These are phyloP conservation scores for Brachyistius frenatus DNA, from an alignment of 2,113 vertebrate species.

Conservation along the genomic window DNA sequence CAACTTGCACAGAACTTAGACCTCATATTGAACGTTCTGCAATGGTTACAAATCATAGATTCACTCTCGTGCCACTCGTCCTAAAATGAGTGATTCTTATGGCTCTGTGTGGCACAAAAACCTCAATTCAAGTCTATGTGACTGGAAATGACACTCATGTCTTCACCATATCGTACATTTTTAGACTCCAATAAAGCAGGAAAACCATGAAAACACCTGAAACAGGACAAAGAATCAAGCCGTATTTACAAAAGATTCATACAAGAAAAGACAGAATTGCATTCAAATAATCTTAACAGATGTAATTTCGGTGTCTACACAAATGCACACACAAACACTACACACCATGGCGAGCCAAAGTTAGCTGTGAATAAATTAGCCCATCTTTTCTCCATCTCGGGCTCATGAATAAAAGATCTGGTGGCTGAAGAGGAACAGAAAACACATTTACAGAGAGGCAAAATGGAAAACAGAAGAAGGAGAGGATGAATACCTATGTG, in stretches of 20 bases:
- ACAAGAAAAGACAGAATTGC: conserved; percentile 40
- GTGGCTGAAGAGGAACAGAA: conserved; percentile 78
- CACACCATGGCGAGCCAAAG: conserved; percentile 62
- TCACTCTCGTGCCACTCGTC: not conserved
- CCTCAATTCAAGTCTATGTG: not conserved
- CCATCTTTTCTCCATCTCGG: conserved; percentile 74
- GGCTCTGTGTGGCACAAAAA: not conserved
- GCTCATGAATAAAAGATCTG: conserved; percentile 83
- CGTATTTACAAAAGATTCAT: conserved; percentile 39
- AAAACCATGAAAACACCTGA: conserved; percentile 21
- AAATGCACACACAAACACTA: conserved; percentile 38
- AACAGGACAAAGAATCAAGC: conserved; percentile 32
- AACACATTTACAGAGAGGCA: conserved; percentile 79
- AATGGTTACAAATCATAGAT: not conserved
- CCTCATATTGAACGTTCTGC: not conserved
- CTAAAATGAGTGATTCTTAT: not conserved
- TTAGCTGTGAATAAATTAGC: conserved; percentile 80
- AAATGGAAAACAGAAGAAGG: conserved; percentile 75
- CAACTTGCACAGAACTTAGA: no score
- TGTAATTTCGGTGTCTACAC: conserved; percentile 46
- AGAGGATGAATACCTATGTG: conserved; percentile 67
- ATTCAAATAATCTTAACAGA: conserved; percentile 63
- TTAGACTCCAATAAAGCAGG: conserved; percentile 16
- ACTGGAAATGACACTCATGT: not conserved
- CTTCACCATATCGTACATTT: conserved; percentile 15